Evolutionary conservation across 2,888 invertebrate species (phyloP).

Genomic region (Emesis furor): DNA sequence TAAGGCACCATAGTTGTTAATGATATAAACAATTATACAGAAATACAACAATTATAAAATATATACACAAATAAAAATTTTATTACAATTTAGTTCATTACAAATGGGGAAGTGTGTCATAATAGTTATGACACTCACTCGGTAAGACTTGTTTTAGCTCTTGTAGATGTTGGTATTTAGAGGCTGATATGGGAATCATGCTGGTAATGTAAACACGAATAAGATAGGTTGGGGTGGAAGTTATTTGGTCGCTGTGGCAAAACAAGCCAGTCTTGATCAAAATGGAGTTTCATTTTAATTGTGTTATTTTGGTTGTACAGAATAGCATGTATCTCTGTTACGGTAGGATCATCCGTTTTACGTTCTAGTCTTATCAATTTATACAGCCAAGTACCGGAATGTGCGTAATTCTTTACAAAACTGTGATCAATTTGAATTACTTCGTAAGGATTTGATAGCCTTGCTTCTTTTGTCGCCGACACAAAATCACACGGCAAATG

Average conservation of each 20-base stretch:
- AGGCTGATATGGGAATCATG: not conserved
- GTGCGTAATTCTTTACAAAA: slow-evolving; percentile 33
- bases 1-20: no score
- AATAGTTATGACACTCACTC: slow-evolving; percentile 3
- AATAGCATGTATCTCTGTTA: slow-evolving; percentile 37
- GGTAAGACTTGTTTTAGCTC: slow-evolving; percentile 8
- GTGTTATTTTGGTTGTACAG: not conserved
- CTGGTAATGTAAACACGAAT: not conserved
- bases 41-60: no score
- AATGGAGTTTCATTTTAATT: slow-evolving; percentile 14
- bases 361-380: slow-evolving; percentile 57
- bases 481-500: slow-evolving; percentile 75
- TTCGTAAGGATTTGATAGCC: slow-evolving; percentile 33
- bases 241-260: slow-evolving; percentile 8
- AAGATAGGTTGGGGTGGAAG: not conserved
- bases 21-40: no score
- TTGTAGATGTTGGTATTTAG: slow-evolving; percentile 15
- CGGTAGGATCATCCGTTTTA: slow-evolving; percentile 52
- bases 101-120: not conserved
- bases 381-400: slow-evolving; percentile 28
- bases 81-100: no score
- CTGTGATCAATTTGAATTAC: slow-evolving; percentile 22
- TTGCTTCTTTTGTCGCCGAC: slow-evolving; percentile 56
- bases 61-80: no score
- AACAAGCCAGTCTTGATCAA: slow-evolving; percentile 8